Conservation (phyloP, 1,140 invertebrate genomes). For the Lasioglossum albipes region DNA sequence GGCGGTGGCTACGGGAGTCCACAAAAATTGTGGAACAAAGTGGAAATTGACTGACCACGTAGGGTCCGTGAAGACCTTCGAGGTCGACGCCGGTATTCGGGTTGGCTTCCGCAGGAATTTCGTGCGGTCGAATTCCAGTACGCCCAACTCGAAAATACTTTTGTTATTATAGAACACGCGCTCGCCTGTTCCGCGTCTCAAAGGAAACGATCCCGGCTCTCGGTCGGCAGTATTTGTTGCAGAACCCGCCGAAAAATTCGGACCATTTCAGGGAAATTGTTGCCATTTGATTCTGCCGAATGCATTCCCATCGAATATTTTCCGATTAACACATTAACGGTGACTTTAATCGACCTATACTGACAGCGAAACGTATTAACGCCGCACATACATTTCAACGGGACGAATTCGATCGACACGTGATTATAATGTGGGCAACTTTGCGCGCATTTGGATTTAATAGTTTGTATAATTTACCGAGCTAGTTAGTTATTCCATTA, state of each 20-base stretch:
- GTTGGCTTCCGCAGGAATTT: slow-evolving; percentile 67
- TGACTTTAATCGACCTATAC: slow-evolving; percentile 36
- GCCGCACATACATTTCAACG: slow-evolving; percentile 48
- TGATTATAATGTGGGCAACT: slow-evolving; percentile 64
- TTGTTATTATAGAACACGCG: slow-evolving; percentile 41
- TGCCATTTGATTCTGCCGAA: neutral
- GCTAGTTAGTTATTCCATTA: slow-evolving; percentile 64
- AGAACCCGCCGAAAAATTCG: neutral
- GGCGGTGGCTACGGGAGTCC: neutral
- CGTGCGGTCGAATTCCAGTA: slow-evolving; percentile 58
- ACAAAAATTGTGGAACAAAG: slow-evolving; percentile 63
- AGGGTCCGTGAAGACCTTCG: slow-evolving; percentile 59
- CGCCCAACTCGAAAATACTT: slow-evolving; percentile 56
- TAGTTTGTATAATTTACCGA: slow-evolving; percentile 65
- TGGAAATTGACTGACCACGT: slow-evolving; percentile 59
- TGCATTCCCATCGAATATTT: neutral
- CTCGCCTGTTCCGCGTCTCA: slow-evolving; percentile 41
- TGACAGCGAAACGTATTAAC: slow-evolving; percentile 41
- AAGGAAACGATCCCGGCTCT: slow-evolving; percentile 38
- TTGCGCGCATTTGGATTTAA: slow-evolving; percentile 62
- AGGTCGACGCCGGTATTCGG: slow-evolving; percentile 66
- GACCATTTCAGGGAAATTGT: too few species aligned
- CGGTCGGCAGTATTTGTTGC: neutral
- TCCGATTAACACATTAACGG: slow-evolving; percentile 16
- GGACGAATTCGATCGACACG: slow-evolving; percentile 42